phyloP scores from a whole-genome alignment of 2,113 vertebrate genomes.

The Dinomys branickii region DNA sequence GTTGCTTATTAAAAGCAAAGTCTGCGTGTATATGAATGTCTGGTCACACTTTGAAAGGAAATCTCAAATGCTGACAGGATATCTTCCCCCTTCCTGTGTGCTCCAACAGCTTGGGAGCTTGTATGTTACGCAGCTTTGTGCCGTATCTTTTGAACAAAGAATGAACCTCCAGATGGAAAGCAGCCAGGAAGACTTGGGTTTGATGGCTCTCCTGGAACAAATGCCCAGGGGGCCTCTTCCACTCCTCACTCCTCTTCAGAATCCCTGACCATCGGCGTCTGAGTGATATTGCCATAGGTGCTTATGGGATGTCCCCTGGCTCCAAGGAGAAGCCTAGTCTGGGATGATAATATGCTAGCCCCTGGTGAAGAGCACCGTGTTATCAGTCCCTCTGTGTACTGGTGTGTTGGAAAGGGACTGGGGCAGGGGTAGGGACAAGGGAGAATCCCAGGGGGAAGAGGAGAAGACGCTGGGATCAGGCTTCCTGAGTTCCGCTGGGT shows the following conservation, averaged over 20 bases:
- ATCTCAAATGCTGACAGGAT: constrained; percentile 60
- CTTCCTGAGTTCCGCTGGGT: constrained; percentile 40
- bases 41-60: constrained; percentile 69
- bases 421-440: constrained; percentile 36
- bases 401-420: constrained; percentile 60
- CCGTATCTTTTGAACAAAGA: constrained; percentile 64
- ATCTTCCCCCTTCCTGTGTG: constrained; percentile 39
- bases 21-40: constrained; percentile 40
- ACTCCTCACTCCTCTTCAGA: constrained; percentile 41
- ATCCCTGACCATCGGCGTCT: constrained; percentile 49
- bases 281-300: constrained; percentile 47
- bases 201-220: constrained; percentile 44
- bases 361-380: constrained; percentile 66
- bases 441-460: neutral
- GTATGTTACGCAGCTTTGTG: neutral
- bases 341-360: constrained; percentile 77
- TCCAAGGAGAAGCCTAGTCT: constrained; percentile 65
- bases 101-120: constrained; percentile 48
- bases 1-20: constrained; percentile 62
- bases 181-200: constrained; percentile 76
- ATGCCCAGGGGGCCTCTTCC: constrained; percentile 38
- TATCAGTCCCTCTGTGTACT: constrained; percentile 70
- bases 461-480: constrained; percentile 2
- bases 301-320: constrained; percentile 68
- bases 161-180: constrained; percentile 14